Evolutionary conservation across 2,888 invertebrate species (phyloP).

Genomic region (Masnerella sp.): DNA sequence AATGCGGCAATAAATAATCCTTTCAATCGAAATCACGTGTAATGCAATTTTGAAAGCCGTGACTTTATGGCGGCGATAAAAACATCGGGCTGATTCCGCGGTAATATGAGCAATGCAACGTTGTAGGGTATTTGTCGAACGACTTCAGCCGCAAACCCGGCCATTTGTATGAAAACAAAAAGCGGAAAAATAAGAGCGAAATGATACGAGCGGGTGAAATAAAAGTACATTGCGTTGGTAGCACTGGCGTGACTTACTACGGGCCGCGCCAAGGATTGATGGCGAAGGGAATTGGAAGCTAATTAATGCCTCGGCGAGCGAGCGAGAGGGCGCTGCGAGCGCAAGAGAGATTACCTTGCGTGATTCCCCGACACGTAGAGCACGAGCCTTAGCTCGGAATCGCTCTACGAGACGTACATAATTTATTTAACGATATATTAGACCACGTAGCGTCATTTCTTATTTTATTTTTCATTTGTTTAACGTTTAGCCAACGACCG

Average conservation of each 20-base stretch:
- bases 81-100: background rate
- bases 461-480: constrained; percentile 51
- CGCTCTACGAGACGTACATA: constrained; percentile 52
- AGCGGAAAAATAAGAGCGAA: constrained; percentile 20
- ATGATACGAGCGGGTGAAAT: constrained; percentile 46
- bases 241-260: constrained; percentile 54
- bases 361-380: constrained; percentile 62
- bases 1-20: no score
- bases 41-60: background rate
- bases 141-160: constrained; percentile 4
- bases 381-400: constrained; percentile 47
- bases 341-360: constrained; percentile 66
- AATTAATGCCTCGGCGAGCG: constrained; percentile 68
- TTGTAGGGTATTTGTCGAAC: constrained; percentile 17
- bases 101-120: constrained; percentile 1
- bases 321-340: constrained; percentile 41
- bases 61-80: background rate
- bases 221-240: constrained; percentile 49
- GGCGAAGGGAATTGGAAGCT: constrained; percentile 69
- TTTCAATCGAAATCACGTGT: background rate
- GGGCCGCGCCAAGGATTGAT: constrained; percentile 65
- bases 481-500: constrained; percentile 21
- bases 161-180: constrained; percentile 30
- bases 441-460: constrained; percentile 52
- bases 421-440: constrained; percentile 60